Percentiles rank a stretch among this genome's conserved stretches.
Conservation (phyloP, 2,113 vertebrate genomes). For the Scomber japonicus region DNA sequence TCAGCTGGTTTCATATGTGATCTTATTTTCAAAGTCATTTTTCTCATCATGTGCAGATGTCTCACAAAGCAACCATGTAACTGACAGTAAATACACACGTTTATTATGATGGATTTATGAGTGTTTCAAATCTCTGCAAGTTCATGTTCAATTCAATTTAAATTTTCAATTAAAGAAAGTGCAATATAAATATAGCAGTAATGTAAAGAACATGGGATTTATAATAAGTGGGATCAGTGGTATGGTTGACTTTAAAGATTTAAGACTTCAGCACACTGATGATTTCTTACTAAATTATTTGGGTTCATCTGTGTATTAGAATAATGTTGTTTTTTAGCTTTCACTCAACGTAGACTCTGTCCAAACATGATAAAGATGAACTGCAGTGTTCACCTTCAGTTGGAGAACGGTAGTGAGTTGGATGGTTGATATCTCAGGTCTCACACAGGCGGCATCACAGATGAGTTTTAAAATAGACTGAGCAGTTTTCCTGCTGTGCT, state of each 20-base stretch:
- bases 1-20: not conserved
- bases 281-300: not conserved
- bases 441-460: constrained; percentile 12
- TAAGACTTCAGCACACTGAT: not conserved
- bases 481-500: constrained; percentile 1
- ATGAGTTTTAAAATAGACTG: not conserved
- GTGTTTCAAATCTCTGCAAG: not conserved
- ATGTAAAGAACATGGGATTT: not conserved
- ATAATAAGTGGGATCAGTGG: not conserved
- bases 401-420: constrained; percentile 11
- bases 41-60: no score
- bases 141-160: not conserved
- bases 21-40: not conserved
- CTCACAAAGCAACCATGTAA: not conserved
- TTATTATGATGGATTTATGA: no score
- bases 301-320: no score
- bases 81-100: not conserved
- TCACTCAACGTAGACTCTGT: no score
- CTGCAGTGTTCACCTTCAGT: not conserved
- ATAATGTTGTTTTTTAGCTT: no score
- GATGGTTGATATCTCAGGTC: not conserved
- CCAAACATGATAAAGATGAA: constrained; percentile 16
- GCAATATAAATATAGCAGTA: not conserved
- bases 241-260: not conserved
- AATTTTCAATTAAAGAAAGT: not conserved